A percentile compares a stretch with the other conserved stretches of the same genome.
phyloP scores from a whole-genome alignment of 2,797 vertebrate species.

The Semotilus atromaculatus region DNA sequence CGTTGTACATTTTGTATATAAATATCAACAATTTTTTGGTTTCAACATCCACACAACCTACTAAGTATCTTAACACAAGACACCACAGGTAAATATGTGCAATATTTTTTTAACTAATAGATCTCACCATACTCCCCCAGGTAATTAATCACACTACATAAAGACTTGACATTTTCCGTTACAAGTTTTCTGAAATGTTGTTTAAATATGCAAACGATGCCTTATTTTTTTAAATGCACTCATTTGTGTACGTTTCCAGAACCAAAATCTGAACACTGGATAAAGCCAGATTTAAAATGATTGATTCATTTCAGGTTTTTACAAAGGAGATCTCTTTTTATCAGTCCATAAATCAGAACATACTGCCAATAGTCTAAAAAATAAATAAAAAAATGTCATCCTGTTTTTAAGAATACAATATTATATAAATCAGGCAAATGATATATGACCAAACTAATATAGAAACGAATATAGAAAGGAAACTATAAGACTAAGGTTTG shows the following conservation, averaged over 20 bases:
- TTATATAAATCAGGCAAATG: background rate
- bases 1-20: background rate
- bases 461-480: background rate
- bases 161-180: background rate
- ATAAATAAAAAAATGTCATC: too few relatives aligned
- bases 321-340: background rate
- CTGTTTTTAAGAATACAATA: background rate
- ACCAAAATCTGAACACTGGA: background rate
- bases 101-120: background rate
- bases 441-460: background rate
- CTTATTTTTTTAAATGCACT: background rate
- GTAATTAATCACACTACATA: background rate
- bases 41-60: background rate
- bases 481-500: background rate
- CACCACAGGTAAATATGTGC: background rate
- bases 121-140: background rate
- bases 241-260: background rate
- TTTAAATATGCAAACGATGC: background rate
- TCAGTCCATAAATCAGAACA: background rate
- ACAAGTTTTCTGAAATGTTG: background rate
- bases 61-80: background rate
- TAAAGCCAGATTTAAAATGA: background rate
- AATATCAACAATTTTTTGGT: background rate
- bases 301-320: background rate
- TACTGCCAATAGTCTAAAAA: background rate